Conservation (phyloP, 2,797 vertebrate species). For the Acanthornis magna region DNA sequence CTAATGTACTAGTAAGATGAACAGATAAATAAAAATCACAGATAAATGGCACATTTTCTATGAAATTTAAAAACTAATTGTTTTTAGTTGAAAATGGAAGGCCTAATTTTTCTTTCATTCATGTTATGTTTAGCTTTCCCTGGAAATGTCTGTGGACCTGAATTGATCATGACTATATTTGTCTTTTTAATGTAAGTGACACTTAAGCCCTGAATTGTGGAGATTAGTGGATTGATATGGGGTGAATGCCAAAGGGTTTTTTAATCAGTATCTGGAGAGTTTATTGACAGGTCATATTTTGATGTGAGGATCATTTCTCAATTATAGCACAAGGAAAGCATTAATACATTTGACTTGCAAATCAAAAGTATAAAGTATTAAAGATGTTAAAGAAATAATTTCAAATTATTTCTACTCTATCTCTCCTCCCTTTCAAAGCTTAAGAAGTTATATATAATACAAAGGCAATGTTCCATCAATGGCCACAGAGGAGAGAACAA, state of each 20-base stretch:
- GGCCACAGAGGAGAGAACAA: not conserved
- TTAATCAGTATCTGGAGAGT: not conserved
- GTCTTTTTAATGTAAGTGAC: not conserved
- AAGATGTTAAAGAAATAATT: not conserved
- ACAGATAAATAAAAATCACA: not conserved
- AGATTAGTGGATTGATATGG: not conserved
- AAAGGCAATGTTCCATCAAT: not conserved
- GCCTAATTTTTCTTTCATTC: not conserved
- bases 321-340: not conserved
- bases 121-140: not conserved
- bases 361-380: not conserved
- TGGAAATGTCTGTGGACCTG: not conserved
- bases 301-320: not conserved
- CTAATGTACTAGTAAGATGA: not conserved
- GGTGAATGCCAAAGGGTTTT: not conserved
- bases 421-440: not conserved
- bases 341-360: not conserved
- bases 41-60: not conserved
- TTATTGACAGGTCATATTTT: not conserved
- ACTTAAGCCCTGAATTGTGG: not conserved
- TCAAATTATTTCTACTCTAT: not conserved
- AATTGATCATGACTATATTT: not conserved
- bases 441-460: not conserved
- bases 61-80: not conserved
- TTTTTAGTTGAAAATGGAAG: not conserved